Evolutionary conservation across 1,140 invertebrate genomes (phyloP), one percentile per base, ranked within the genome.

Genomic region (Vanessa tameamea): DNA sequence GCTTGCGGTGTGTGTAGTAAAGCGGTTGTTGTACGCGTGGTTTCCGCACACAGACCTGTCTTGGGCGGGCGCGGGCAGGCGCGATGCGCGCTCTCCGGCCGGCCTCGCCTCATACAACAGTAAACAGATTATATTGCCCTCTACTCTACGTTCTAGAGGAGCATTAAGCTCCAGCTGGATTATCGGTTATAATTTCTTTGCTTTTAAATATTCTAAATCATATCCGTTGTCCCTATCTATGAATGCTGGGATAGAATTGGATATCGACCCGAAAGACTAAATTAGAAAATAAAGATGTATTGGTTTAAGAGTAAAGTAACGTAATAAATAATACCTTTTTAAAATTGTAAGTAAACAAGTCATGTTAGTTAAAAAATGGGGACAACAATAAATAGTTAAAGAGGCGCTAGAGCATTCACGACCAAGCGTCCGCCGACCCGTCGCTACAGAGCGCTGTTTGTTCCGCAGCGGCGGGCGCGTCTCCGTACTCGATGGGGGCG

Each of bases 401-500:
- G 37, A 43, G 37, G 37, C 37, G 8, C 37, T 43, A 43, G 37
- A 9, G 37, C 37, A 43, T 43, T 43, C 37, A 5, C 37, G 7
- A 43, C 37, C 37, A 1, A 11, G 37, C 37, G 37, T 9, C 37
- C 6, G 7, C 37, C 37, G 37, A 11, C 3, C 37, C 37, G 37
- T 5, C 37, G 9, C 37, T 43, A 50, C 13, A 15, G 48, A 50
- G 48, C 15, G 48, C 7, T 50, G 48, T 50, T 14, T 50, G 48
- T 57, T 61, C 26, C 57, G 12, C 93, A 87, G 87, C 88, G 94
- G 93, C 95, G 94, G 96, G 96, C 88, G 97, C 97, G 76, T 98
- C 97, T 75, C 97, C 97, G 68, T 98, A 98, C 94, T 97, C 96
- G 82, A 96, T 98, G 96, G 96, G 96, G 78, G 95, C 96, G 72